phyloP scores from a whole-genome alignment of 92 coral and sea anemone species.

The Siderastrea radians region DNA sequence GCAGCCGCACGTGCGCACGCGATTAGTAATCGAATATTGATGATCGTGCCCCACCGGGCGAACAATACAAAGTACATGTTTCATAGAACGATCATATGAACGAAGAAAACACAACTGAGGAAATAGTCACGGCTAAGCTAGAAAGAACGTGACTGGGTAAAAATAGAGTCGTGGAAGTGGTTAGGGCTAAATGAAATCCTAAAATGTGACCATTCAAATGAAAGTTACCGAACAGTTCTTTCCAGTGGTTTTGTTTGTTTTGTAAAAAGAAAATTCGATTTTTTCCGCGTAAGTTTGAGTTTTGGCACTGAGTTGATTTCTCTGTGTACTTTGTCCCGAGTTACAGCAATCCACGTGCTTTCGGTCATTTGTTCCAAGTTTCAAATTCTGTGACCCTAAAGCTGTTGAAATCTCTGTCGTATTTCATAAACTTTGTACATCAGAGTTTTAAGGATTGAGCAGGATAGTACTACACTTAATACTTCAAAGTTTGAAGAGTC shows the following conservation, averaged over 20 bases:
- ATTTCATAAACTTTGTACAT: too few species aligned
- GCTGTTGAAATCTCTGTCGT: neutral
- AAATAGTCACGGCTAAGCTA: too few species aligned
- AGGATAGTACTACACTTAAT: too few species aligned
- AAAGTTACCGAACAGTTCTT: too few species aligned
- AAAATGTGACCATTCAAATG: too few species aligned
- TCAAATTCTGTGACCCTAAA: neutral
- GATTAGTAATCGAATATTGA: slow-evolving; percentile 7
- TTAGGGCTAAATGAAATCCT: too few species aligned
- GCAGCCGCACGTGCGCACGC: neutral
- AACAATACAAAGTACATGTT: neutral
- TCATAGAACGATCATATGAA: neutral
- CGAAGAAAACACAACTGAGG: too few species aligned
- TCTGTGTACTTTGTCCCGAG: neutral
- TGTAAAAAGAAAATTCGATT: too few species aligned
- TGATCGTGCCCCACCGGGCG: neutral
- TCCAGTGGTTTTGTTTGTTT: neutral
- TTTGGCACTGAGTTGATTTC: neutral
- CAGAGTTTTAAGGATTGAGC: too few species aligned
- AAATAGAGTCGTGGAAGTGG: too few species aligned
- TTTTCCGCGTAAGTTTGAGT: neutral
- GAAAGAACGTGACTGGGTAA: too few species aligned
- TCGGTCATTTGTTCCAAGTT: neutral
- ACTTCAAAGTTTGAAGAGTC: too few species aligned
- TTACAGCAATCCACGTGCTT: neutral